Base-by-base conservation (phyloP, 2,888 invertebrate species). In the Drosophila nigricruria region DNA sequence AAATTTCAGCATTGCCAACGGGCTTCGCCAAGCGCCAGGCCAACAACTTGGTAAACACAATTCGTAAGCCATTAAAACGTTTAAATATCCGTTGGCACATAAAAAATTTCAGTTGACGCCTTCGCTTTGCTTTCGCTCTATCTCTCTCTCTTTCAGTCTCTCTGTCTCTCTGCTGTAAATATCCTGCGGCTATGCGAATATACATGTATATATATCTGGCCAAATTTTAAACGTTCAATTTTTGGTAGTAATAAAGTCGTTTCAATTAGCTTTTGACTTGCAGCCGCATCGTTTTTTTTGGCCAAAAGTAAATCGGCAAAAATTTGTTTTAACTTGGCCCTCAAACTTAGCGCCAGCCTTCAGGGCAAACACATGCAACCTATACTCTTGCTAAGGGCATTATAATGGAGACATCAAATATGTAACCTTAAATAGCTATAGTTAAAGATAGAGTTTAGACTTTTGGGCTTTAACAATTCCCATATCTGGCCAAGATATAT, bases 41-140 rank as follows among this genome's bases (percentile, higher is more conserved):
- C 73, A 63, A 47, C 38, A 56, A 59, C 47, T 73, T 69, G 69
- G 79, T 68, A 64, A 75, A 64, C 72, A 54, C 78, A 78, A 83
- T 78, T 70, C 83, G 66, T 74, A 68, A 61, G 65, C 45, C 71
- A 68, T 59, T 57, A 54, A 69, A 61, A 58, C 59, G 32, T 40
- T 69, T 65, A 72, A 78, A 74, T 68, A 86, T 88, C 74, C 74
- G 67, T 84, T 87, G 82, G 77, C 82, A 77, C 88, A 84, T 84
- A 86, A 89, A 89, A 88, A 82, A 87, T 60, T 73, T 72, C 56
- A 74, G 88, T 87, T 86, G 78, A 86, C 89, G 86, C 86, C 86
- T 89, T 72, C 76, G 47, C 57, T 47, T 47, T 10, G 36, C 36
- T 58, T 27, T 4, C 45, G 5, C n/a, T 12, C 12, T 23, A 32